Conservation (phyloP, 1,140 invertebrate species). For the Plectrocnemia conspersa region DNA sequence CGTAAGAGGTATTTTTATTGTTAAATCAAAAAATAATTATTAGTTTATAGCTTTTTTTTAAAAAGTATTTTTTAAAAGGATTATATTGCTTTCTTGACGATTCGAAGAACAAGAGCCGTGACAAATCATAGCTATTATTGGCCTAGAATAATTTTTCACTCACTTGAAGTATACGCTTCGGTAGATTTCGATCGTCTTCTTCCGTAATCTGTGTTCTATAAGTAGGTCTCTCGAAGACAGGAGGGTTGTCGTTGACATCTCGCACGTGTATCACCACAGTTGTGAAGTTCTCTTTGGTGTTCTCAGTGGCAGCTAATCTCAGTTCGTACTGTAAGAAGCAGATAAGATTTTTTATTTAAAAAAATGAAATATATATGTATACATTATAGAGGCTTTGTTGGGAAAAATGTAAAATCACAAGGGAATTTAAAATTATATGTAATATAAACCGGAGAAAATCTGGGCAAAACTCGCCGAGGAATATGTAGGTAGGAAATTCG, state of each 20-base stretch:
- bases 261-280: constrained; percentile 61
- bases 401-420: background rate
- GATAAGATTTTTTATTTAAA: background rate
- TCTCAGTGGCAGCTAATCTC: constrained; percentile 55
- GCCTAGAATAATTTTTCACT: constrained; percentile 14
- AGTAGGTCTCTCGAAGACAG: constrained; percentile 60
- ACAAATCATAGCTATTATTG: no score
- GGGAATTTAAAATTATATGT: background rate
- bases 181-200: constrained; percentile 61
- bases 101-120: no score
- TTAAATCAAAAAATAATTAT: no score
- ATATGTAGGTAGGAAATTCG: background rate
- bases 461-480: background rate
- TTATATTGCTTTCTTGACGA: no score
- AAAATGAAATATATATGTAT: background rate
- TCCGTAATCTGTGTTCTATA: constrained; percentile 64
- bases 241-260: constrained; percentile 61
- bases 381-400: background rate
- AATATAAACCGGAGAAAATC: background rate
- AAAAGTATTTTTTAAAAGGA: no score
- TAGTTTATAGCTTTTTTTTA: no score
- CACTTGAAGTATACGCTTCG: constrained; percentile 60
- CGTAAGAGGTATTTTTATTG: no score
- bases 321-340: constrained; percentile 56
- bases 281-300: constrained; percentile 62